These are phyloP conservation scores for Drosophila kohkoa DNA, from an alignment of 1,140 invertebrate species.

Conservation along the genomic window DNA sequence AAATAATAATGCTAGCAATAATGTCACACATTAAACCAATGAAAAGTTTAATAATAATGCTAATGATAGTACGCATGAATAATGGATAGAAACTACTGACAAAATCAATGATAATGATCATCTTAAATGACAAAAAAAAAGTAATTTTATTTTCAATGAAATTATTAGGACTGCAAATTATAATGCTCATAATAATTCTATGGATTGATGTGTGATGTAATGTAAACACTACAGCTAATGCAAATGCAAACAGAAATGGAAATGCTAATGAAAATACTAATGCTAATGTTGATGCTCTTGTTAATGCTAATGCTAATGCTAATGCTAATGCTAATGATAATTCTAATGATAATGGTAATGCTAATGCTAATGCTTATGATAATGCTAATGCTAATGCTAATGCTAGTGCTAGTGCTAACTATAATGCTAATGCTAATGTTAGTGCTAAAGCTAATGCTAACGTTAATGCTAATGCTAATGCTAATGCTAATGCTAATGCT, in stretches of 20 bases:
- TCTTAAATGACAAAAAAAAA: too few species aligned
- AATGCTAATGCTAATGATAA: conserved; percentile 3
- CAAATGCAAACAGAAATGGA: too few species aligned
- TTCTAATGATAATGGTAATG: not conserved
- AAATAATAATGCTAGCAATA: conserved; percentile 5
- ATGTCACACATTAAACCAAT: not conserved
- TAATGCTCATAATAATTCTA: too few species aligned
- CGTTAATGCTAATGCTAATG: not conserved
- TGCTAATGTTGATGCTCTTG: conserved; percentile 1
- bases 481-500: not conserved
- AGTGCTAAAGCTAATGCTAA: not conserved
- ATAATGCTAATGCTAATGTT: not conserved
- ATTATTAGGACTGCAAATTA: too few species aligned
- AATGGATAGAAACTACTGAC: too few species aligned
- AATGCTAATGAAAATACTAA: conserved; percentile 2
- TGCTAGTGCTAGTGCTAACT: not conserved
- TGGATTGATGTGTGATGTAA: too few species aligned
- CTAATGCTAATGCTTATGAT: not conserved
- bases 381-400: not conserved
- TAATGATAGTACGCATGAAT: not conserved
- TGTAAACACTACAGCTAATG: too few species aligned
- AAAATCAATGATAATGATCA: too few species aligned
- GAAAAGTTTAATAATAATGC: conserved; percentile 3
- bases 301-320: not conserved
- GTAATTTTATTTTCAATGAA: too few species aligned